A percentile compares a stretch with the other conserved stretches of the same genome.
phyloP scores from a whole-genome alignment of 2,888 invertebrate genomes.

The Drosophila putrida region DNA sequence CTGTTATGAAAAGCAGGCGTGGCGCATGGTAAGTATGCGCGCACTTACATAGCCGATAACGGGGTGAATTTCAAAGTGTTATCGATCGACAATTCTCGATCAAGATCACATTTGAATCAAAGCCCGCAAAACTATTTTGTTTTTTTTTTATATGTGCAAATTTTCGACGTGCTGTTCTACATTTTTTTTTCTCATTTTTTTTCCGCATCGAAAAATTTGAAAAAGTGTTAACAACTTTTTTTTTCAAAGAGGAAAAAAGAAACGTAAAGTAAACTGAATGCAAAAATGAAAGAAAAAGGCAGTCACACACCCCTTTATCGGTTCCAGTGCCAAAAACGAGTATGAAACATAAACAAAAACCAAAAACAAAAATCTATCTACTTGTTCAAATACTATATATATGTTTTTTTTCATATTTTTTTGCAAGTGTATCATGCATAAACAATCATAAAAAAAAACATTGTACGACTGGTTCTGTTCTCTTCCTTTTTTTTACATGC shows the following conservation, averaged over 20 bases:
- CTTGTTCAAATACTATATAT: slow-evolving; percentile 17
- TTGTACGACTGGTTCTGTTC: slow-evolving; percentile 29
- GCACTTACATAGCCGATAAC: slow-evolving; percentile 74
- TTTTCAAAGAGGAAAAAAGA: slow-evolving; percentile 15
- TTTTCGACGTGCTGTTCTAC: slow-evolving; percentile 23
- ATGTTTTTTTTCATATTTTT: slow-evolving; percentile 60
- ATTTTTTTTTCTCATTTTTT: slow-evolving; percentile 39
- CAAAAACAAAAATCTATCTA: slow-evolving; percentile 13
- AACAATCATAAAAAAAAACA: slow-evolving; percentile 37
- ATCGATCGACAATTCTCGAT: slow-evolving; percentile 36
- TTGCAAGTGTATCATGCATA: slow-evolving; percentile 60
- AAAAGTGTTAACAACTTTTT: slow-evolving; percentile 28
- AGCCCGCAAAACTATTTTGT: slow-evolving; percentile 45
- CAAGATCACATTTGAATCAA: slow-evolving; percentile 15
- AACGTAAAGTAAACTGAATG: slow-evolving; percentile 20
- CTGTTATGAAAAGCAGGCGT: slow-evolving; percentile 49
- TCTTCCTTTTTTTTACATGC: slow-evolving; percentile 25
- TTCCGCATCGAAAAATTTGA: slow-evolving; percentile 1
- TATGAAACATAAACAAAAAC: slow-evolving; percentile 23
- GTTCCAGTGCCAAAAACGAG: slow-evolving; percentile 57
- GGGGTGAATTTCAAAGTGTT: slow-evolving; percentile 56
- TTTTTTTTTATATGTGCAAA: slow-evolving; percentile 67
- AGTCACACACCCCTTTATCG: slow-evolving; percentile 70
- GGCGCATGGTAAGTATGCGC: slow-evolving; percentile 84
- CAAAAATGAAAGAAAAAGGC: slow-evolving; percentile 7